Conservation (phyloP, 2,797 vertebrate genomes). For the Adelosebastes latens region DNA sequence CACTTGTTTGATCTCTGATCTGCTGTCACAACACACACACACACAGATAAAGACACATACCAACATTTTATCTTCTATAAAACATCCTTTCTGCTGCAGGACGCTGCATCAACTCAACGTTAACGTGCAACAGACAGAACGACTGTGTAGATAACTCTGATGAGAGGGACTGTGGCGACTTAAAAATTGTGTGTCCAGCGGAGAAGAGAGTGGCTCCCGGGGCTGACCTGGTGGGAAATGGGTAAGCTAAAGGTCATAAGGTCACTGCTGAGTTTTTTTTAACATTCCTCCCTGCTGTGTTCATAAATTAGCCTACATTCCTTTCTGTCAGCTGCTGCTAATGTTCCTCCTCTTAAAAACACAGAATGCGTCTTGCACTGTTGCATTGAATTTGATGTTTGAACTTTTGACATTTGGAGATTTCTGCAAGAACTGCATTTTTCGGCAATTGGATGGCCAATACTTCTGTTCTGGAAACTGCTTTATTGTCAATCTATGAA, state of each 20-base stretch:
- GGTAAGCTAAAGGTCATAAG: constrained; percentile 78
- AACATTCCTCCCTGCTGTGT: not conserved
- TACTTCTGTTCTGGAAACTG: no score
- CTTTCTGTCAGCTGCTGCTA: not conserved
- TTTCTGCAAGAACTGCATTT: no score
- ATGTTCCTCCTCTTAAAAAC: not conserved
- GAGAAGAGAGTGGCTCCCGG: constrained; percentile 77
- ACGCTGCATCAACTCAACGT: constrained; percentile 86
- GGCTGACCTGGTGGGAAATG: constrained; percentile 82
- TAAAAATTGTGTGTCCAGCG: constrained; percentile 72
- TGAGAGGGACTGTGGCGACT: constrained; percentile 84
- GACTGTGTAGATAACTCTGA: constrained; percentile 95
- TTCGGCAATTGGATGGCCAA: no score
- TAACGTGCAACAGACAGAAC: constrained; percentile 91
- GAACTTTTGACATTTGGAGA: no score
- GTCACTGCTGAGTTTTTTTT: not conserved
- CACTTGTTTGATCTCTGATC: not conserved
- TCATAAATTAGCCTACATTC: not conserved
- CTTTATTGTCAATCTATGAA: no score
- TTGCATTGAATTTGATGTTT: not conserved
- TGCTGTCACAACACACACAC: not conserved
- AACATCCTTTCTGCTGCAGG: constrained; percentile 73
- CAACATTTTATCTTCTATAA: not conserved
- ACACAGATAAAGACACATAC: not conserved
- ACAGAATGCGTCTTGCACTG: not conserved